phyloP scores from a whole-genome alignment of 2,888 invertebrate genomes.

The Nemotelus nigrinus region DNA sequence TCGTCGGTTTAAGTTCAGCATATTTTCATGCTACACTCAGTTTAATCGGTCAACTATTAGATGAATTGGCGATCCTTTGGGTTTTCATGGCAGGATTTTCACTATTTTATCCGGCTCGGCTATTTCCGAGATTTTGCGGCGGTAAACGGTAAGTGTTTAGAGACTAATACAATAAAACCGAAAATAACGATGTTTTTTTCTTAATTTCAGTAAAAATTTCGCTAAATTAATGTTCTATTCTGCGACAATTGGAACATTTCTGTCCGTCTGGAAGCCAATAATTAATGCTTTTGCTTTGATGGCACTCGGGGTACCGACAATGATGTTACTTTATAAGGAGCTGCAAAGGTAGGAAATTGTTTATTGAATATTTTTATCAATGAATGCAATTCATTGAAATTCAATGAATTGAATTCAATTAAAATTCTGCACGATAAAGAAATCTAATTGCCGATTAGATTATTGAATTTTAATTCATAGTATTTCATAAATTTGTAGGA shows the following conservation, averaged over 20 bases:
- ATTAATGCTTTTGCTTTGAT: constrained; percentile 85
- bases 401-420: not conserved
- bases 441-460: not conserved
- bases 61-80: constrained; percentile 86
- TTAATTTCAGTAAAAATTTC: constrained; percentile 69
- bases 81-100: constrained; percentile 81
- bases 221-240: constrained; percentile 70
- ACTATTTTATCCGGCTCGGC: constrained; percentile 76
- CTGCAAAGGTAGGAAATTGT: constrained; percentile 70
- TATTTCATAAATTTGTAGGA: too few species aligned
- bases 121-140: constrained; percentile 74
- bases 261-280: constrained; percentile 80
- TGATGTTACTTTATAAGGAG: constrained; percentile 74
- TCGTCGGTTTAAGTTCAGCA: constrained; percentile 82
- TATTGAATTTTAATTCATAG: too few species aligned
- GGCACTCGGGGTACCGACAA: constrained; percentile 76
- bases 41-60: constrained; percentile 81
- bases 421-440: not conserved
- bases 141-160: constrained; percentile 70
- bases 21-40: constrained; percentile 88
- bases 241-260: constrained; percentile 73
- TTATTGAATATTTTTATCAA: not conserved
- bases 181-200: not conserved
- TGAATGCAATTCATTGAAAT: not conserved
- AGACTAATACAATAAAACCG: not conserved